A percentile compares a stretch with the other conserved stretches of the same genome.
These are phyloP conservation scores for Scotopteryx bipunctaria DNA, from an alignment of 2,888 invertebrate genomes.

Conservation along the genomic window DNA sequence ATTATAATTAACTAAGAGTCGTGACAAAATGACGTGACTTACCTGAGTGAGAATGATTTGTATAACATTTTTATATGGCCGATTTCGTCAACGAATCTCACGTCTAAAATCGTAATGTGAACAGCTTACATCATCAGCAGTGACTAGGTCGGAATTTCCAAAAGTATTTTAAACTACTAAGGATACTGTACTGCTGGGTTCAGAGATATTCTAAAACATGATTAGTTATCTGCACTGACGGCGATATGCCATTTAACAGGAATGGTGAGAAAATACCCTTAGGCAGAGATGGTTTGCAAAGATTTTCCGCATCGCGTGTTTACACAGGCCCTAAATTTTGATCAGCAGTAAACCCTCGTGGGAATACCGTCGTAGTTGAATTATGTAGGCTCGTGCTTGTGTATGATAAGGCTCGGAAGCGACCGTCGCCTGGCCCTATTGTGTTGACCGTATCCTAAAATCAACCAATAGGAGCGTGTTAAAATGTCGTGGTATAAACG, in stretches of 20 bases:
- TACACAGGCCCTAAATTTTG: slow-evolving; percentile 28
- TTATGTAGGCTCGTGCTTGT: slow-evolving; percentile 16
- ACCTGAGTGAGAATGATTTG: not conserved
- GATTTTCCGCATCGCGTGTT: slow-evolving; percentile 43
- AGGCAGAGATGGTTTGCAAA: slow-evolving; percentile 24
- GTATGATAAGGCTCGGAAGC: slow-evolving; percentile 11
- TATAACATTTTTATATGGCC: no score
- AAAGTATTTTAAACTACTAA: slow-evolving; percentile 1
- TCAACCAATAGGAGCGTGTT: slow-evolving; percentile 1
- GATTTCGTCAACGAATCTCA: no score
- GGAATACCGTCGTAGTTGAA: slow-evolving; percentile 19
- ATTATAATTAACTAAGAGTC: not conserved
- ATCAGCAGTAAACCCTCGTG: slow-evolving; percentile 19
- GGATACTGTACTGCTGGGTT: no score
- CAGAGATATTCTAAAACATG: slow-evolving; percentile 9
- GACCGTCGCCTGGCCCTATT: slow-evolving; percentile 5
- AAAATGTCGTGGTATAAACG: not conserved
- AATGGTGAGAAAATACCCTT: slow-evolving; percentile 20
- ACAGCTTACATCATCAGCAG: no score
- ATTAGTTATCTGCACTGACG: slow-evolving; percentile 8
- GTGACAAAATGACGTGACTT: not conserved
- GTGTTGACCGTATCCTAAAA: slow-evolving; percentile 8
- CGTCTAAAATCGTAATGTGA: no score
- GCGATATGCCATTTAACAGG: slow-evolving; percentile 14
- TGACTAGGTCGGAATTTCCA: not conserved